phyloP scores from a whole-genome alignment of 2,113 vertebrate genomes.

The Electrona antarctica region DNA sequence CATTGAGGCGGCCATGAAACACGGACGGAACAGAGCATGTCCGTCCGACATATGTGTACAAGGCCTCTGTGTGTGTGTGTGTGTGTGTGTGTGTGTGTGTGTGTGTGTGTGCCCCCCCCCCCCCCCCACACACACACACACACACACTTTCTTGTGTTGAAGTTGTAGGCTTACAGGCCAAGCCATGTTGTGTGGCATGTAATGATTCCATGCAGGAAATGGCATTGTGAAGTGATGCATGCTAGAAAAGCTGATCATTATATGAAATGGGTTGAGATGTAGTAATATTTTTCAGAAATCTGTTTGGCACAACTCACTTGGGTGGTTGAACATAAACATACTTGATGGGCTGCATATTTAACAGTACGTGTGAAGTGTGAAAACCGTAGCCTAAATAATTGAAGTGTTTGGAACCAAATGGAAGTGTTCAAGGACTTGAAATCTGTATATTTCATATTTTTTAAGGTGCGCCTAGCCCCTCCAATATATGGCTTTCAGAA shows the following conservation, averaged over 20 bases:
- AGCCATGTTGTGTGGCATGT: constrained; percentile 9
- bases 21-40: too few relatives aligned
- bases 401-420: constrained; percentile 12
- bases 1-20: too few relatives aligned
- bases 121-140: too few relatives aligned
- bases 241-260: constrained; percentile 24
- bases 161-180: not conserved
- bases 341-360: constrained; percentile 39
- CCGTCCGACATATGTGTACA: too few relatives aligned
- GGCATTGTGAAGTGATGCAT: constrained; percentile 25
- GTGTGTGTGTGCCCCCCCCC: too few relatives aligned
- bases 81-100: too few relatives aligned
- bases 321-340: constrained; percentile 31
- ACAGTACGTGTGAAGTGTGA: constrained; percentile 17
- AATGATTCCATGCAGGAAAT: constrained; percentile 19
- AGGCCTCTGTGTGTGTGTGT: too few relatives aligned
- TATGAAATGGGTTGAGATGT: constrained; percentile 43
- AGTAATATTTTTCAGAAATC: constrained; percentile 31
- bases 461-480: too few relatives aligned
- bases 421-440: constrained; percentile 22
- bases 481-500: too few relatives aligned
- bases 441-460: too few relatives aligned
- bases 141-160: too few relatives aligned
- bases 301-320: constrained; percentile 16
- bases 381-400: constrained; percentile 18